phyloP scores from a whole-genome alignment of 2,113 vertebrate species.

The Toxotes chatareus region DNA sequence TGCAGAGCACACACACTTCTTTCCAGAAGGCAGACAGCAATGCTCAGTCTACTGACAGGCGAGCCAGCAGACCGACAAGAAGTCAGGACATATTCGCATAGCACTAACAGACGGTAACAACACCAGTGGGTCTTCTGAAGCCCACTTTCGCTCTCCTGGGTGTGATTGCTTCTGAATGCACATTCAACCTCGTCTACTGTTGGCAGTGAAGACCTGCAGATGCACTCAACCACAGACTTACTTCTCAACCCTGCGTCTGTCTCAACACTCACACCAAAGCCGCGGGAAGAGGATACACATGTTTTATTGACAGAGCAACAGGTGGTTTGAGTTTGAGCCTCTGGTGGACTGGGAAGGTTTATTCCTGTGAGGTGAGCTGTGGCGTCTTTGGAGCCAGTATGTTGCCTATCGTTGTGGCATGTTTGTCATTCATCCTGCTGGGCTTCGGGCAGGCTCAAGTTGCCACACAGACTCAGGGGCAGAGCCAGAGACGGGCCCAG shows the following conservation, averaged over 20 bases:
- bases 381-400: conserved; percentile 60
- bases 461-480: conserved; percentile 75
- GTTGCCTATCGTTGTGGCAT: conserved; percentile 71
- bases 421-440: conserved; percentile 82
- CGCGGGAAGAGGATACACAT: conserved; percentile 61
- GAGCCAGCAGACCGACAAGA: conserved; percentile 66
- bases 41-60: conserved; percentile 76
- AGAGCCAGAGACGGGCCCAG: conserved; percentile 73
- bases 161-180: conserved; percentile 71
- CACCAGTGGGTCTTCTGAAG: conserved; percentile 64
- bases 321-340: conserved; percentile 69
- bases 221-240: conserved; percentile 70
- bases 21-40: conserved; percentile 78
- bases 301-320: conserved; percentile 73
- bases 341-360: conserved; percentile 41
- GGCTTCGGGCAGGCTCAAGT: conserved; percentile 80
- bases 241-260: conserved; percentile 56
- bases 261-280: conserved; percentile 55
- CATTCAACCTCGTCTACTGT: conserved; percentile 51
- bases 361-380: conserved; percentile 50
- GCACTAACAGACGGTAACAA: conserved; percentile 61
- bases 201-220: conserved; percentile 69
- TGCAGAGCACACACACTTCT: conserved; percentile 76
- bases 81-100: conserved; percentile 70
- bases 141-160: conserved; percentile 53